Evolutionary conservation across 2,888 invertebrate species (phyloP), one percentile per base, ranked within the genome.

Genomic region (Harpagoxenus sublaevis): DNA sequence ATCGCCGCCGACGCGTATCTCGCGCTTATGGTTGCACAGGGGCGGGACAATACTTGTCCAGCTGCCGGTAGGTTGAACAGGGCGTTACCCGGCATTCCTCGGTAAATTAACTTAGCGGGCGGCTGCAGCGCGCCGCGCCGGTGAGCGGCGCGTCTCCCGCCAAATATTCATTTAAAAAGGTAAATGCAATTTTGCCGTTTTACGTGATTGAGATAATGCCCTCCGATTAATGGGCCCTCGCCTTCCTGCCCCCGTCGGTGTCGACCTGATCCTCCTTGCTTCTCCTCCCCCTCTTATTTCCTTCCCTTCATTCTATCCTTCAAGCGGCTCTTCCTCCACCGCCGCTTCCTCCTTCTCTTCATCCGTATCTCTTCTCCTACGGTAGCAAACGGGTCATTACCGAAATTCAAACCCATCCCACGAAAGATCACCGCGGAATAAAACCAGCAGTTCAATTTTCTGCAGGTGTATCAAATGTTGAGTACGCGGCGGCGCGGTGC

Each of bases 101-200:
- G 93, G 94, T 94, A 94, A 95, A 95, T 95, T 95, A 95, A 95
- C 95, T 95, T 95, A 95, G 94, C 94, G 93, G 94, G 92, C 94
- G 91, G 92, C 91, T 92, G 92, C 95, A 95, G 85, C 96, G 93
- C 89, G 66, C 57, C 96, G 93, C 89, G 66, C 57, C 82, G 95
- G 93, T 85, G 95, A 94, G 84, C 84, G 84, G 86, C 87, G 85
- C 89, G 90, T 91, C 91, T 91, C 90, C 94, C 94, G 93, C 94
- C 94, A 95, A 95, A 95, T 95, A 95, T 95, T 95, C 95, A 94
- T 95, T 95, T 94, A 94, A 95, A 95, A 95, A 95, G 95, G 94
- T 94, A 94, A 94, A 95, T 95, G 95, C 94, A 95, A 94, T 94
- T 95, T 95, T 94, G 94, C 94, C 93, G 94, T 94, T 95, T 95